Evolutionary conservation across 2,113 vertebrate genomes (phyloP).

Genomic region (Microcebus lehilahytsara): DNA sequence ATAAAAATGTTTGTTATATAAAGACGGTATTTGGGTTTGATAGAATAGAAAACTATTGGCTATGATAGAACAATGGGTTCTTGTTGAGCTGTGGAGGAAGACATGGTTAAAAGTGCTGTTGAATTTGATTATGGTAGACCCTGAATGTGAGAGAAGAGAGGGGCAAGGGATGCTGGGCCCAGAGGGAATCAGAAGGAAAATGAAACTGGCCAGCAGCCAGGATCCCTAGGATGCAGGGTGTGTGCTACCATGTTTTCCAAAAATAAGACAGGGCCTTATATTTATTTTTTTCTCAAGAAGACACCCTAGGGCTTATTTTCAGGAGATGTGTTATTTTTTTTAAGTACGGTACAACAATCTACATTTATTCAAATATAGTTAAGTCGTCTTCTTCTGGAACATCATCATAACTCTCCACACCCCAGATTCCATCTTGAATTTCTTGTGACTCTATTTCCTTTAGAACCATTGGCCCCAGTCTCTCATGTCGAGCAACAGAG

Average conservation of each 20-base stretch:
- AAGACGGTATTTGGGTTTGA: not conserved
- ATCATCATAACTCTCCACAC: too few species aligned
- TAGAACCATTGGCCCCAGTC: too few species aligned
- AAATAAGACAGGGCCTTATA: too few species aligned
- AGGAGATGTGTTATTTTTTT: too few species aligned
- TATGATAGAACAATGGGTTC: not conserved
- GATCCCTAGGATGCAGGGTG: not conserved
- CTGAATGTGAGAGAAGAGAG: not conserved
- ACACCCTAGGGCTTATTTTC: too few species aligned
- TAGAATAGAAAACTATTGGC: not conserved
- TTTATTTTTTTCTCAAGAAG: too few species aligned
- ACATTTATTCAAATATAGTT: too few species aligned
- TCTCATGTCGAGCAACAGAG: too few species aligned
- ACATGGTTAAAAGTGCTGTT: not conserved
- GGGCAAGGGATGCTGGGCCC: not conserved
- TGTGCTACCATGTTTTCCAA: not conserved
- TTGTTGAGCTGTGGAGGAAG: not conserved
- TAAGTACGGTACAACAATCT: too few species aligned
- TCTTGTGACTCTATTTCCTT: too few species aligned
- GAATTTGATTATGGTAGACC: not conserved
- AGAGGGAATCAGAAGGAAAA: not conserved
- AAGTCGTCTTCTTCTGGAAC: too few species aligned
- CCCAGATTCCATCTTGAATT: too few species aligned
- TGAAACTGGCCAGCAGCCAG: not conserved
- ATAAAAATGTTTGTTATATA: not conserved